Evolutionary conservation across 92 coral and sea anemone species (phyloP).

Genomic region (Porites lobata): DNA sequence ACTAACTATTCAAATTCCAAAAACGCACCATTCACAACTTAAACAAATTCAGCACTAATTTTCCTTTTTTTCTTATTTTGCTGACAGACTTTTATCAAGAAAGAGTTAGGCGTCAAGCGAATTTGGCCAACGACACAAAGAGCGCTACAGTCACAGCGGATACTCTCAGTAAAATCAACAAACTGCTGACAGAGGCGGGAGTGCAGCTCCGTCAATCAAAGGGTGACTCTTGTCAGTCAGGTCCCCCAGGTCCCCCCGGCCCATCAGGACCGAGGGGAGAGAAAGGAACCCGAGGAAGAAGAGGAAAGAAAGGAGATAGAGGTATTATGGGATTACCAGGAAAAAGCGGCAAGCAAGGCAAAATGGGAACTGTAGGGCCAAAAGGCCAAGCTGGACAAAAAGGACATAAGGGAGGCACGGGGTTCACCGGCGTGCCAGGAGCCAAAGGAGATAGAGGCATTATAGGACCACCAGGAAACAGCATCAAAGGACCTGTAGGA

Average conservation of each 20-base stretch:
- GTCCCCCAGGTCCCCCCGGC: not conserved
- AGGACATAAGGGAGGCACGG: conserved; percentile 11
- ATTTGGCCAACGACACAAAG: not conserved
- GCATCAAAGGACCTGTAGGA: conserved; percentile 11
- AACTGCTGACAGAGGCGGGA: not conserved
- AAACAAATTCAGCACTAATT: too few relatives aligned
- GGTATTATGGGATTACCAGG: conserved; percentile 9
- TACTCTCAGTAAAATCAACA: too few relatives aligned
- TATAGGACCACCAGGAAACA: conserved; percentile 20
- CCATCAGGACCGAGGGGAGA: not conserved
- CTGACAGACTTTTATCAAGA: not conserved
- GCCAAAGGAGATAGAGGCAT: conserved; percentile 9
- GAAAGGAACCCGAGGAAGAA: not conserved
- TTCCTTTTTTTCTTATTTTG: not conserved
- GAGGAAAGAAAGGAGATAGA: conserved; percentile 9
- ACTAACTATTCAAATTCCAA: too few relatives aligned
- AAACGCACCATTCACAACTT: too few relatives aligned
- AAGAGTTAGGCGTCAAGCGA: not conserved
- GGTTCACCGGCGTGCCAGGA: not conserved
- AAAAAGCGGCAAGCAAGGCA: not conserved
- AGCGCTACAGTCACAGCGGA: too few relatives aligned
- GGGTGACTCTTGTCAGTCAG: not conserved
- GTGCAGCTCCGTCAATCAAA: not conserved
- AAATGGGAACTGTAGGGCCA: too few relatives aligned
- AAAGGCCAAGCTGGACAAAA: too few relatives aligned